Base-by-base conservation (phyloP, 2,797 vertebrate genomes). In the Chelmon rostratus region DNA sequence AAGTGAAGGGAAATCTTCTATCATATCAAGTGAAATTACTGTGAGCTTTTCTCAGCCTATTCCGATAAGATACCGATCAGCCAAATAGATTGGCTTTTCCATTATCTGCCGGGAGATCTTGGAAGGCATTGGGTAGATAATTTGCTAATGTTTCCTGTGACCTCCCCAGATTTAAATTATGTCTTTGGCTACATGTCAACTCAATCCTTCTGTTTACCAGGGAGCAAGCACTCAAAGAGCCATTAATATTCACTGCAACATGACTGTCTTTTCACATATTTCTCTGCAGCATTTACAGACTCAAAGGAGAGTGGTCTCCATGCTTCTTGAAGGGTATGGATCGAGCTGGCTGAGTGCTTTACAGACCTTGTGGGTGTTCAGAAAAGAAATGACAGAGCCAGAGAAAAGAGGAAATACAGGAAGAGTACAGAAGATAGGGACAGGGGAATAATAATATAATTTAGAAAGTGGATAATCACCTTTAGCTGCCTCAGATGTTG, bases 121-220 rank as follows among this genome's bases (percentile, higher is more conserved):
- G 85, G 90, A 94, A 94, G 91, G 85, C 94, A 93, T 91, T 85
- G 91, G 92, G 78, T 93, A 94, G 93, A 95, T 95, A 93, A 96
- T 96, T 96, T 96, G 95, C 94, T 95, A 93, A 95, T 94, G 94
- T 95, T 95, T 95, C 92, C 95, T 95, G 92, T 96, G 95, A 95
- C 95, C 94, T 95, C 94, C 92, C 90, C 90, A 91, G 94, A 94
- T 94, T 95, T 92, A 95, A 94, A 95, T 94, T 83, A 92, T 93
- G 93, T 94, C 93, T 94, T 94, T 93, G 94, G 93, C 93, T 92
- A 92, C 89, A 91, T 93, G 92, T 93, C 91, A 94, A 88, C 88
- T 91, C 86, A 90, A 88, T 91, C 81, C 86, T 83, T 84, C 86
- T 91, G 92, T 94, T 94, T 94, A 94, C 92, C 91, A 89, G 78